Conservation (phyloP, 2,888 invertebrate species). For the Pseudeuparius sepicola region DNA sequence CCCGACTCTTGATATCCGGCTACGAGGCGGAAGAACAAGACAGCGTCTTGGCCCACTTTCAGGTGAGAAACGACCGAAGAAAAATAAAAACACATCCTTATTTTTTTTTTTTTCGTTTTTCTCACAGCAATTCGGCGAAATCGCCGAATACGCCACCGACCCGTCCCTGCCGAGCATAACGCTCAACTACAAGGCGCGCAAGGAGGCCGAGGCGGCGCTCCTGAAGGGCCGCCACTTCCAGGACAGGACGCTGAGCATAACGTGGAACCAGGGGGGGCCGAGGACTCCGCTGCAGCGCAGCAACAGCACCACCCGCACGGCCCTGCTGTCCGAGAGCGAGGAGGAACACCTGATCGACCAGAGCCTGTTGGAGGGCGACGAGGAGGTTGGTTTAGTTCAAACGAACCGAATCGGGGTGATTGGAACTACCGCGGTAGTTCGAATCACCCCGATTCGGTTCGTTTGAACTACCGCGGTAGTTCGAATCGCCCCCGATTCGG, state of each 20-base stretch:
- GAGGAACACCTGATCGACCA: conserved; percentile 39
- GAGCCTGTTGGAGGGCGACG: conserved; percentile 37
- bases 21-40: conserved; percentile 78
- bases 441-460: no score
- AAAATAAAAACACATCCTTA: not conserved
- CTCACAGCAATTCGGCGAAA: conserved; percentile 74
- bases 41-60: conserved; percentile 70
- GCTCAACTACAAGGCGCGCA: conserved; percentile 63
- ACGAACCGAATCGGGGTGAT: no score
- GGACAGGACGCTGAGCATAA: conserved; percentile 39
- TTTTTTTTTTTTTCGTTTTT: conserved; percentile 10
- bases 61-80: conserved; percentile 48
- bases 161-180: conserved; percentile 65
- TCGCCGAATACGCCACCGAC: conserved; percentile 69
- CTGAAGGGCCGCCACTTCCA: conserved; percentile 68
- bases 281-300: conserved; percentile 33
- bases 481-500: no score
- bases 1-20: conserved; percentile 76
- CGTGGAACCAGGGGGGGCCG: conserved; percentile 34
- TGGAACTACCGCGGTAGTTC: no score
- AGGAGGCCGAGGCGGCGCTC: conserved; percentile 70
- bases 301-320: conserved; percentile 29
- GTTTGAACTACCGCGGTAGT: no score
- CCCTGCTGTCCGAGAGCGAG: conserved; percentile 37
- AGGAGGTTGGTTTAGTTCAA: conserved; percentile 38